A percentile compares a stretch with the other conserved stretches of the same genome.
These are phyloP conservation scores for Strix aluco DNA, from an alignment of 2,113 vertebrate genomes.

Conservation along the genomic window DNA sequence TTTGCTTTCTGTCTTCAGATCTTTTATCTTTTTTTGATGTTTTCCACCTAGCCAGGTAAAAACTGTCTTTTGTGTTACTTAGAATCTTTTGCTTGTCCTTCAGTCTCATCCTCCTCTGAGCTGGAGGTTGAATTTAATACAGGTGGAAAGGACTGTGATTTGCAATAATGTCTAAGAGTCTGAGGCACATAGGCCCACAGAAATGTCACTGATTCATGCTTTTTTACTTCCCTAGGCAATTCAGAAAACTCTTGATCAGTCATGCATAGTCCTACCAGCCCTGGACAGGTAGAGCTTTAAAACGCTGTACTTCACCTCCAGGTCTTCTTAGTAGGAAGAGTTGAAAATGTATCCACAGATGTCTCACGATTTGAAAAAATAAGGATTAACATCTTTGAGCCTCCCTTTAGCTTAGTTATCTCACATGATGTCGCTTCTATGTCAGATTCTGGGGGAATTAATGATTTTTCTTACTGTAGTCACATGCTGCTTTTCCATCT, in stretches of 20 bases:
- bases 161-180: not conserved
- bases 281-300: not conserved
- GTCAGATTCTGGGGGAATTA: not conserved
- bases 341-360: not conserved
- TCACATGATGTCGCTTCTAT: not conserved
- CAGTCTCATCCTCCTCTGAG: not conserved
- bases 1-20: not conserved
- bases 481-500: not conserved
- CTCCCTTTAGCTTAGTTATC: not conserved
- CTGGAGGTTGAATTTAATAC: not conserved
- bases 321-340: not conserved
- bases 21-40: not conserved
- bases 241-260: not conserved
- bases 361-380: not conserved
- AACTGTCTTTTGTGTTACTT: not conserved
- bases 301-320: not conserved
- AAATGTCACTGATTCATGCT: not conserved
- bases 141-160: not conserved
- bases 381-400: not conserved
- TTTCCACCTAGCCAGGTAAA: not conserved
- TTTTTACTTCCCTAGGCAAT: not conserved
- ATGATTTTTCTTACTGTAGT: not conserved
- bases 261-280: not conserved
- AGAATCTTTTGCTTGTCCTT: not conserved
- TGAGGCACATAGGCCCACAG: not conserved